Percentiles rank a stretch among this genome's conserved stretches.
These are phyloP conservation scores for Apodemia hepburni DNA, from an alignment of 2,888 invertebrate genomes.

Conservation along the genomic window DNA sequence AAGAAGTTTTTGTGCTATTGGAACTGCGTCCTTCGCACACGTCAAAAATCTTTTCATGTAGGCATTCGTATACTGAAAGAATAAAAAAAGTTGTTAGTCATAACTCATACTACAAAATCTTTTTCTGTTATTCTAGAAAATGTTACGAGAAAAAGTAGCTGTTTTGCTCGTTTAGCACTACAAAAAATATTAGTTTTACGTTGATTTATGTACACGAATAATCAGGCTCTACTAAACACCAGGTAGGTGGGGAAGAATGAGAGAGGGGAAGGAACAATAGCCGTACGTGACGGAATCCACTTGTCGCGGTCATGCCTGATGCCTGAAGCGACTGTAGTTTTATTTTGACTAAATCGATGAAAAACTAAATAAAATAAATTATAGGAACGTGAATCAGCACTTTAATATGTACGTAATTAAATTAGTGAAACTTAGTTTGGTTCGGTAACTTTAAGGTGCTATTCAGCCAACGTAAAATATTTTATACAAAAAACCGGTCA, in stretches of 20 bases:
- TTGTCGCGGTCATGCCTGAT: conserved; percentile 51
- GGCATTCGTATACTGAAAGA: too few relatives aligned
- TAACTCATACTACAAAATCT: too few relatives aligned
- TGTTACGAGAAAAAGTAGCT: not conserved
- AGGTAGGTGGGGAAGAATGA: conserved; percentile 33
- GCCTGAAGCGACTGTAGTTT: conserved; percentile 7
- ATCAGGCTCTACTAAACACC: conserved; percentile 20
- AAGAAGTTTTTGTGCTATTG: too few relatives aligned
- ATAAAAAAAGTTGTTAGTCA: too few relatives aligned
- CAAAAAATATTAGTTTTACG: conserved; percentile 8
- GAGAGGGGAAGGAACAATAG: conserved; percentile 56
- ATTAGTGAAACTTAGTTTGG: not conserved
- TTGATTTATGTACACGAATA: conserved; percentile 15
- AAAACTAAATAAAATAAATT: conserved; percentile 4
- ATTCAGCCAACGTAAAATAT: too few relatives aligned
- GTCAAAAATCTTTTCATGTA: too few relatives aligned
- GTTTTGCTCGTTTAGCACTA: not conserved
- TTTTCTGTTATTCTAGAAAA: too few relatives aligned
- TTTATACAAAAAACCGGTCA: too few relatives aligned
- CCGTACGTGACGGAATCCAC: conserved; percentile 76
- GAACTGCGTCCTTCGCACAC: too few relatives aligned
- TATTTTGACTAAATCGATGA: conserved; percentile 2
- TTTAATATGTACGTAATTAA: not conserved
- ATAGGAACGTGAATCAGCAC: not conserved
- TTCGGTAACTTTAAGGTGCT: too few relatives aligned